Percentiles rank a stretch among this genome's conserved stretches.
Evolutionary conservation across 2,797 vertebrate genomes (phyloP).

Genomic region (Capromys pilorides): DNA sequence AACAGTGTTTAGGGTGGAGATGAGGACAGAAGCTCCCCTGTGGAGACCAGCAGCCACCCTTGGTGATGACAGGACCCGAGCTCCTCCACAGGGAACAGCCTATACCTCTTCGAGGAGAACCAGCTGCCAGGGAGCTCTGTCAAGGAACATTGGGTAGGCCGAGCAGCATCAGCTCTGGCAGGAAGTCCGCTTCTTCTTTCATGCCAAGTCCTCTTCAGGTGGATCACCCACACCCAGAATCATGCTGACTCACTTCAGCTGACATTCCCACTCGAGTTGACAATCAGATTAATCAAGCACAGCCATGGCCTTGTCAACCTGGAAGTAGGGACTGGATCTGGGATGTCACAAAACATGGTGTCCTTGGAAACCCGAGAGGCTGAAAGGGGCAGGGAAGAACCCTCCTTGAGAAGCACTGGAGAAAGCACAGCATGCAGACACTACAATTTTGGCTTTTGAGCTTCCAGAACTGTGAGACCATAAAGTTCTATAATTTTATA

Average conservation of each 20-base stretch:
- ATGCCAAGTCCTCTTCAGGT: background rate
- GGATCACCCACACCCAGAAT: background rate
- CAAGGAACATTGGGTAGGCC: background rate
- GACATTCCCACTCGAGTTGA: background rate
- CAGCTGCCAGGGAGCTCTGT: background rate
- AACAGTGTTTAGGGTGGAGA: background rate
- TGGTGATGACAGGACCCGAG: background rate
- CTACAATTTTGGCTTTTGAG: background rate
- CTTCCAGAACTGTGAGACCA: background rate
- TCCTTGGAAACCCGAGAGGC: background rate
- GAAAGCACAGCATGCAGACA: background rate
- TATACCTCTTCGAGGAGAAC: background rate
- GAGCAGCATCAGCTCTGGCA: background rate
- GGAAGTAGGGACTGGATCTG: fast-evolving
- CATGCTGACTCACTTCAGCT: background rate
- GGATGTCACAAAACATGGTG: background rate
- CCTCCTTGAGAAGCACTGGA: background rate
- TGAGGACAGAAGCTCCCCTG: background rate
- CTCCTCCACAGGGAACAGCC: background rate
- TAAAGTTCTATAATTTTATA: background rate
- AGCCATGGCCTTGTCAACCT: background rate
- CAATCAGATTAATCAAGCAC: background rate
- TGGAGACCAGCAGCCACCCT: background rate
- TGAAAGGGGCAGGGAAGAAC: background rate
- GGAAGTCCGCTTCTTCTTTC: background rate